Evolutionary conservation across 2,113 vertebrate species (phyloP).

Genomic region (Albula glossodonta): DNA sequence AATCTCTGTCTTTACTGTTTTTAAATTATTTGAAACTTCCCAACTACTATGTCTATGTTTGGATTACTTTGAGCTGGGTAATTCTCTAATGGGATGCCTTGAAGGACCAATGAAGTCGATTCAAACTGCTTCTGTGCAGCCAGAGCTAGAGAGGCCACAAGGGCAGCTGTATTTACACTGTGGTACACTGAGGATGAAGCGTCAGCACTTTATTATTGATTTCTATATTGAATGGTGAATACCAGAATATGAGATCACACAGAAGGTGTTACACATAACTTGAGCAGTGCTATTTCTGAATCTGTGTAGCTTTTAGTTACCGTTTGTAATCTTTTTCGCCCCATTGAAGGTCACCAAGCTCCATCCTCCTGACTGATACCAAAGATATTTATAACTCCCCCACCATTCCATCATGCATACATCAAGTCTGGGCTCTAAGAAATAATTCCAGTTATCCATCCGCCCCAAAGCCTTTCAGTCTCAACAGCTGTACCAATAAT

Average conservation of each 20-base stretch:
- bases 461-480: neutral
- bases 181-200: neutral
- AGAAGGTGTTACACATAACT: neutral
- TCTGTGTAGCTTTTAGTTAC: neutral
- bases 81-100: neutral
- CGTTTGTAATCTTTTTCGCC: neutral
- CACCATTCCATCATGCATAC: neutral
- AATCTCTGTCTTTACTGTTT: neutral
- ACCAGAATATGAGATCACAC: slow-evolving; percentile 6
- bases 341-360: neutral
- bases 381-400: neutral
- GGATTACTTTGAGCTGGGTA: neutral
- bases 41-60: neutral
- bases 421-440: neutral
- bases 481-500: neutral
- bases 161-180: neutral
- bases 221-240: neutral
- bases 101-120: neutral
- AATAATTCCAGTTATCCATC: neutral
- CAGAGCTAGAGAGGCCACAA: neutral
- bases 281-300: neutral
- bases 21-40: neutral
- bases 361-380: neutral
- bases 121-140: neutral
- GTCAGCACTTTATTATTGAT: neutral